Base-by-base conservation (phyloP, 2,888 invertebrate species). In the Rotaria socialis region DNA sequence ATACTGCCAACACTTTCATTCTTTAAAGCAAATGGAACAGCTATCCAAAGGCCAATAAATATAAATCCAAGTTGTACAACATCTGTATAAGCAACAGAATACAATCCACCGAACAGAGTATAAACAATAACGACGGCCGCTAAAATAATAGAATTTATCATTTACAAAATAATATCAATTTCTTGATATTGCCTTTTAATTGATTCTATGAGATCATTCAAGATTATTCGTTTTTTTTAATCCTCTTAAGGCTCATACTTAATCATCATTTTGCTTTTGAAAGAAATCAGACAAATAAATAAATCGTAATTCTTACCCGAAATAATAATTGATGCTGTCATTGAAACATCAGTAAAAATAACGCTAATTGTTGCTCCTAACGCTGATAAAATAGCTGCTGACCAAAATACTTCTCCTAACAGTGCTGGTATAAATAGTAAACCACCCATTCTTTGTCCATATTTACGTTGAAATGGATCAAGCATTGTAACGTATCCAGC, bases 401-500 rank as follows among this genome's bases (percentile, higher is more conserved):
- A 97, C 98, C 98, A 98, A 92, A 99, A 98, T 10, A 97, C 96
- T 92, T 98, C 98, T 14, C 98, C 98, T 89, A 96, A 95, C 4
- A 99, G 94, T 0, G 98, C 97, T 6, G 98, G 98, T 89, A 98
- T 92, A 92, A 97, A 98, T 88, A 98, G 93, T 88, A 98, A 92
- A 1, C 97, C 97, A 47, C 98, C 98, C 96, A 98, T 97, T 88
- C 97, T 94, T 91, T 96, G 95, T 43, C 98, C 98, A 91, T 97
- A 97, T 87, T 95, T 94, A 91, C 96, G 96, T 92, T 98, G 97
- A 89, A 98, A 94, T 5, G 98, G 98, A 92, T 98, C 98, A 92
- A 98, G 92, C 98, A 98, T 98, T 58, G 98, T 98, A 88, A 98
- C 95, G 92, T 98, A 98, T 88, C 97, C 97, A 92, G 97, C 96